phyloP scores from a whole-genome alignment of 2,888 invertebrate genomes.

The Phymatocera aterrima region DNA sequence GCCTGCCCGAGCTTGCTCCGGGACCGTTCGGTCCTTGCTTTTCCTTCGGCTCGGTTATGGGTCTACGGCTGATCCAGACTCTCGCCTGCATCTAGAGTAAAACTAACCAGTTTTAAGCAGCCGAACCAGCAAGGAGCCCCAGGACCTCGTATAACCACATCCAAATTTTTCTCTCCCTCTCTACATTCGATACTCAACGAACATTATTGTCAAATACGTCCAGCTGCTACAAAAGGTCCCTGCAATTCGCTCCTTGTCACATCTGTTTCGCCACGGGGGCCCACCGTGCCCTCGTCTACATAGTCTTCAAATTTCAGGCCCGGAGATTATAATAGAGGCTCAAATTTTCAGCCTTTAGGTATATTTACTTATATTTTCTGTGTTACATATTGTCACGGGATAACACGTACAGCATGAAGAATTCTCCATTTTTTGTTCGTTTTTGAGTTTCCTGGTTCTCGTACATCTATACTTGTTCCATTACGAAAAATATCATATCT shows the following conservation, averaged over 20 bases:
- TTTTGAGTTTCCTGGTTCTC: no score
- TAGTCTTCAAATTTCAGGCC: conserved; percentile 24
- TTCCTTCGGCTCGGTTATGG: no score
- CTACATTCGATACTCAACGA: background rate
- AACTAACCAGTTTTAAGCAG: background rate
- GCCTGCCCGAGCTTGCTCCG: background rate
- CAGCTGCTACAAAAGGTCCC: background rate
- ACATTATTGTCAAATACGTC: conserved; percentile 11
- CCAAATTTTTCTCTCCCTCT: no score
- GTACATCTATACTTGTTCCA: no score
- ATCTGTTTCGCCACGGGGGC: conserved; percentile 37
- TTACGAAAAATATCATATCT: no score
- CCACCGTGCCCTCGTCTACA: background rate
- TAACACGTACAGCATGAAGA: no score
- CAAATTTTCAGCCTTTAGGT: background rate
- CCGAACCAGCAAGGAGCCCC: no score
- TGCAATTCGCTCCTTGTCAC: background rate
- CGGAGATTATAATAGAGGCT: background rate
- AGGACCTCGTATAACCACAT: no score
- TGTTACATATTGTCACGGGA: no score
- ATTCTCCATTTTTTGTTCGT: no score
- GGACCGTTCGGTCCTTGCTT: background rate
- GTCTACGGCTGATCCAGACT: no score
- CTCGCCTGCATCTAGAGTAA: background rate
- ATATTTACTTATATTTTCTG: no score